A percentile compares a stretch with the other conserved stretches of the same genome.
Conservation (phyloP, 2,888 invertebrate genomes). For the Tanytarsus gracilentus region DNA sequence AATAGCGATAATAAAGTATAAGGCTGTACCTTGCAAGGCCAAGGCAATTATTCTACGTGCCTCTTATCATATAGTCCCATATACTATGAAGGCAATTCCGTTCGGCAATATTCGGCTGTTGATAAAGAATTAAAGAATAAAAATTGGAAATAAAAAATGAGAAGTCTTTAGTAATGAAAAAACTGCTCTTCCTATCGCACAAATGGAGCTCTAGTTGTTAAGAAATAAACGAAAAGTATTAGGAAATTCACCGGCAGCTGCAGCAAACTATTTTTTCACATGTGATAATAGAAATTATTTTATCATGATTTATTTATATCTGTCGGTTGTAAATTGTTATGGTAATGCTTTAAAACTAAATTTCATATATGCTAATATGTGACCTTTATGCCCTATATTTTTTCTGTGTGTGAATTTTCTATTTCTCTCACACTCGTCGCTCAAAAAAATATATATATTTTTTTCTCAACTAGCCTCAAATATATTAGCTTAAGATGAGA, state of each 20-base stretch:
- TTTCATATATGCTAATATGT: slow-evolving; percentile 2
- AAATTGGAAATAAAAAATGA: background rate
- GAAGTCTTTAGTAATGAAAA: background rate
- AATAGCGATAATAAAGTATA: no score
- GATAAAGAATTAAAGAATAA: slow-evolving; percentile 19
- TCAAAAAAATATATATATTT: no score
- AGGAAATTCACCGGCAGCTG: no score
- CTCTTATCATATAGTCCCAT: slow-evolving; percentile 7
- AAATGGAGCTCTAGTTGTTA: background rate
- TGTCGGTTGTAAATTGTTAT: slow-evolving; percentile 41
- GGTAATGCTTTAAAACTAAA: slow-evolving; percentile 36
- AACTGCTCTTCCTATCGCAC: background rate
- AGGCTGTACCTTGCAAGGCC: background rate
- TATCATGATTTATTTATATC: slow-evolving; percentile 41
- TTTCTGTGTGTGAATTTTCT: background rate
- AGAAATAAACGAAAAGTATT: slow-evolving; percentile 5
- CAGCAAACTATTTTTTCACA: background rate
- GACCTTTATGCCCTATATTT: slow-evolving; percentile 5
- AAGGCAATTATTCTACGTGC: slow-evolving; percentile 3
- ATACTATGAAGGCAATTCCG: background rate
- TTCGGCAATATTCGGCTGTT: slow-evolving; percentile 7
- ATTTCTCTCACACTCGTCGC: background rate
- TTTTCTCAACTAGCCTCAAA: background rate
- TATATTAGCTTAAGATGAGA: background rate
- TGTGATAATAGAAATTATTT: background rate